Percentiles rank a stretch among this genome's conserved stretches.
These are phyloP conservation scores for Chelon auratus DNA, from an alignment of 2,797 vertebrate genomes.

Conservation along the genomic window DNA sequence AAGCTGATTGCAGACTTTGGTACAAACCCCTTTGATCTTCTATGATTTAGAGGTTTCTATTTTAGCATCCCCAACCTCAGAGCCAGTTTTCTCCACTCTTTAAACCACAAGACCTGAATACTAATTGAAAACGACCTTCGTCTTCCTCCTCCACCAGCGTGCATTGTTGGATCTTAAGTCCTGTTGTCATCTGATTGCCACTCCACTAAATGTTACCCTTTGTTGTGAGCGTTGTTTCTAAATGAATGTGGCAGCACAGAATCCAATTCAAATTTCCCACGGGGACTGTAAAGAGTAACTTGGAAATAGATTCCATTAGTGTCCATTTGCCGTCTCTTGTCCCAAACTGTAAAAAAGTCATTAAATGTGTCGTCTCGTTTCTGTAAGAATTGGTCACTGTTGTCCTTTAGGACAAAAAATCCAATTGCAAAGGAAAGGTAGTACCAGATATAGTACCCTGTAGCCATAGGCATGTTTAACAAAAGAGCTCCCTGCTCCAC, in stretches of 20 bases:
- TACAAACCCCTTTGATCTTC: conserved; percentile 38
- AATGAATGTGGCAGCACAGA: background rate
- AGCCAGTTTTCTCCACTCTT: background rate
- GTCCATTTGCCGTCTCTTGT: background rate
- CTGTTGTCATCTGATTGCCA: background rate
- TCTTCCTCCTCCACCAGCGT: conserved; percentile 2
- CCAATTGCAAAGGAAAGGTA: no score
- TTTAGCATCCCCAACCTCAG: background rate
- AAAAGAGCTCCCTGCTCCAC: no score
- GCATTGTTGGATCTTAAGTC: background rate
- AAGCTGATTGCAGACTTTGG: conserved; percentile 36
- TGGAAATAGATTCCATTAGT: background rate
- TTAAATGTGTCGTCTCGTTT: no score
- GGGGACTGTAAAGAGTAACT: background rate
- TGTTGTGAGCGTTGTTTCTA: background rate
- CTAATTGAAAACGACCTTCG: background rate
- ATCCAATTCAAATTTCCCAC: background rate
- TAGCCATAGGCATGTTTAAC: no score
- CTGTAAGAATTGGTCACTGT: no score
- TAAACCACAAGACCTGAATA: background rate
- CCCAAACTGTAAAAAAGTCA: no score
- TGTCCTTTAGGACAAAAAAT: no score
- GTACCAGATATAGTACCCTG: no score
- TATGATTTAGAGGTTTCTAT: background rate
- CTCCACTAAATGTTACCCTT: background rate